Evolutionary conservation across 2,888 invertebrate genomes (phyloP).

Genomic region (Eristalis intricaria): DNA sequence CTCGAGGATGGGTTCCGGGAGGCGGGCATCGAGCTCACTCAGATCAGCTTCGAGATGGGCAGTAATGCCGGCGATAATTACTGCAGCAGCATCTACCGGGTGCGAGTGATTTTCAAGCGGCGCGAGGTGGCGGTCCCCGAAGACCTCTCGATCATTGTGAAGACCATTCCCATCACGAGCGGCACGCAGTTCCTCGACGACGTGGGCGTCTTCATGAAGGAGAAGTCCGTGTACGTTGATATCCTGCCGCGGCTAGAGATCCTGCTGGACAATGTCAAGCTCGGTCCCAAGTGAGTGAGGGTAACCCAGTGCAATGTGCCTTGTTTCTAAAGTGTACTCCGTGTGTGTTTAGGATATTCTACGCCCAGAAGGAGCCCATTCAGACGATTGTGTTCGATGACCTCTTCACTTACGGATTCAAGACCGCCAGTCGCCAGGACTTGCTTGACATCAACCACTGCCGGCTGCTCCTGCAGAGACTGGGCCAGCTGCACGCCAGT

Average conservation of each 20-base stretch:
- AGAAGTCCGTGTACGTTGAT: conserved; percentile 79
- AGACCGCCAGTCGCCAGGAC: conserved; percentile 82
- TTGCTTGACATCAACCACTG: conserved; percentile 83
- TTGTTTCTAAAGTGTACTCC: neutral
- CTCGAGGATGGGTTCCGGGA: conserved; percentile 77
- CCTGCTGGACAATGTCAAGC: conserved; percentile 76
- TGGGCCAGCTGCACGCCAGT: conserved; percentile 83
- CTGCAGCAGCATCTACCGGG: conserved; percentile 78
- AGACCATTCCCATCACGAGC: conserved; percentile 77
- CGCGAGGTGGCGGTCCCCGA: neutral
- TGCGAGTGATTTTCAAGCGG: conserved; percentile 73
- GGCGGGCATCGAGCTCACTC: conserved; percentile 73
- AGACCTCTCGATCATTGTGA: conserved; percentile 76
- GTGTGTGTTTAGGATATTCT: conserved; percentile 74
- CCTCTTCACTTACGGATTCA: conserved; percentile 82
- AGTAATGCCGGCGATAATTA: conserved; percentile 79
- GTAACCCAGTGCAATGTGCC: neutral
- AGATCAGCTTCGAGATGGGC: conserved; percentile 76
- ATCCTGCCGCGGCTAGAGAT: conserved; percentile 80
- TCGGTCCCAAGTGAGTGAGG: conserved; percentile 77
- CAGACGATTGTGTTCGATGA: conserved; percentile 82
- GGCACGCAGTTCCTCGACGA: conserved; percentile 79
- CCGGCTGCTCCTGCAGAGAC: conserved; percentile 81
- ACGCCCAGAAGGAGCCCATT: conserved; percentile 75
- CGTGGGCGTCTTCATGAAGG: conserved; percentile 80